Conservation (phyloP, 2,888 invertebrate genomes). For the Caenorhabditis plicata region DNA sequence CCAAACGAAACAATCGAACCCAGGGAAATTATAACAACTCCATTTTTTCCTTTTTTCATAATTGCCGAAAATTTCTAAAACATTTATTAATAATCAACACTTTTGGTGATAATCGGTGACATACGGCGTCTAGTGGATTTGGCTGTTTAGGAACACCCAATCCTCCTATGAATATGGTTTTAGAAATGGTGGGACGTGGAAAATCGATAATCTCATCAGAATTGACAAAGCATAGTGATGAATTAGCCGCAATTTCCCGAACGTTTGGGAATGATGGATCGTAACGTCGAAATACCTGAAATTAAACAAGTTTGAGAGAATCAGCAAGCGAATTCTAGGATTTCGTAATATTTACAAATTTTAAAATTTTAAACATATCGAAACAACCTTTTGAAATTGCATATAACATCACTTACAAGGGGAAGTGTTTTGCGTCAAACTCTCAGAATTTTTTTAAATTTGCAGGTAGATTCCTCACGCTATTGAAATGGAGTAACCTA, state of each 20-base stretch:
- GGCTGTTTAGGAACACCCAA: slow-evolving; percentile 30
- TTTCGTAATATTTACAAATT: too few species aligned
- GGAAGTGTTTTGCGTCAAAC: too few species aligned
- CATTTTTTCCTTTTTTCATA: slow-evolving; percentile 45
- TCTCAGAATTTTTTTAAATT: too few species aligned
- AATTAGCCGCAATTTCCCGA: slow-evolving; percentile 48
- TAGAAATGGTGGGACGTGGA: slow-evolving; percentile 40
- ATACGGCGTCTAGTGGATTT: slow-evolving; percentile 32
- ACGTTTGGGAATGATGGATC: slow-evolving; percentile 52
- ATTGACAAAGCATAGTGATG: slow-evolving; percentile 41
- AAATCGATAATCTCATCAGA: slow-evolving; percentile 45
- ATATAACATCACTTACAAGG: too few species aligned
- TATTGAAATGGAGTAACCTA: too few species aligned
- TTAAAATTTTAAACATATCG: too few species aligned
- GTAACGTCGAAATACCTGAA: slow-evolving; percentile 41
- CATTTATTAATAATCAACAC: background rate
- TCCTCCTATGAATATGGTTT: slow-evolving; percentile 41
- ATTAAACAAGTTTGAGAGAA: too few species aligned
- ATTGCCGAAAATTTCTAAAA: slow-evolving; percentile 35
- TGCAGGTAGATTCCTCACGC: too few species aligned
- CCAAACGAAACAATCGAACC: slow-evolving; percentile 43
- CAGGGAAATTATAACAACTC: slow-evolving; percentile 49
- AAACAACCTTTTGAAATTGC: too few species aligned
- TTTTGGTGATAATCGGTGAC: background rate
- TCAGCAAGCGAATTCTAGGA: too few species aligned